Evolutionary conservation across 2,888 invertebrate genomes (phyloP), one percentile per base, ranked within the genome.

Genomic region (Steinernema hermaphroditum): DNA sequence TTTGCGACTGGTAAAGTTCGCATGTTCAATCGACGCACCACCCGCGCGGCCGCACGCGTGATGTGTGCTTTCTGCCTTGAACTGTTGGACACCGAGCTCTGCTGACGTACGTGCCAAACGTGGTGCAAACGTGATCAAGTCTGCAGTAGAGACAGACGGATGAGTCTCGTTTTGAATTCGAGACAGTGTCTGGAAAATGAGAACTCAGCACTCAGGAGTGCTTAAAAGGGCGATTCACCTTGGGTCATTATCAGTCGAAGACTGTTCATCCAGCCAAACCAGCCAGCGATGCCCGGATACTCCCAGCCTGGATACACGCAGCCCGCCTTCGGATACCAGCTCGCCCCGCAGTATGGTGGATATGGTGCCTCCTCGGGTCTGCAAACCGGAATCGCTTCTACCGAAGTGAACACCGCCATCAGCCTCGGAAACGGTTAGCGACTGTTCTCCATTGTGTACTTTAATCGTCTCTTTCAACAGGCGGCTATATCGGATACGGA

Each of bases 401-500:
- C 43, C 16, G 43, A 41, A 41, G 43, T 41, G 9, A 41, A 41
- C 43, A 41, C 43, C 43, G 43, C 43, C 43, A 41, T 41, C 16
- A 16, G 43, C 9, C 43, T 41, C 43, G 43, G 43, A 41, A 41
- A 41, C 43, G 43, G 43, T 41, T 12, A 41, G n/a, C n/a, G n/a
- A n/a, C n/a, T n/a, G n/a, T n/a, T n/a, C n/a, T n/a, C n/a, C n/a
- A n/a, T n/a, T n/a, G n/a, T n/a, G n/a, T n/a, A n/a, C n/a, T 41
- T 41, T 41, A 16, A 41, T 41, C 16, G 43, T 41, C 16, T 41
- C n/a, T n/a, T n/a, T n/a, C n/a, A n/a, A n/a, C 24, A 1, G 68
- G 29, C 2, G 68, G 1, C 22, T 29, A 29, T 16, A 16, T 69
- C 68, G 75, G 74, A 22, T 27, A 74, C 22, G 71, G 74, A 9